Evolutionary conservation across 2,888 invertebrate species (phyloP).

Genomic region (Pteria penguin): DNA sequence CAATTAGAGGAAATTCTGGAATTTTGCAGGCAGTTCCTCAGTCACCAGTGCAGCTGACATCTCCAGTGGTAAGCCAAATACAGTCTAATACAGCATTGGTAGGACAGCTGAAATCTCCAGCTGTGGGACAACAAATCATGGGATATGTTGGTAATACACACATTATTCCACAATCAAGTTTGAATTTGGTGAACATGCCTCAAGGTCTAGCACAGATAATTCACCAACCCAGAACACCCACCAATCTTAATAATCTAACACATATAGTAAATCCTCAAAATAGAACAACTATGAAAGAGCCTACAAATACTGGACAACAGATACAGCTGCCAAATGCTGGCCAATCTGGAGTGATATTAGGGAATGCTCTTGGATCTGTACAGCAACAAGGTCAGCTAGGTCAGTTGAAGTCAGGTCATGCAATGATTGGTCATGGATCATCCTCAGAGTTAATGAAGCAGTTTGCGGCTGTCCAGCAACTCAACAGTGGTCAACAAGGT

Average conservation of each 20-base stretch:
- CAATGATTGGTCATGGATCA: constrained; percentile 24
- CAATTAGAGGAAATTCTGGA: too few species aligned
- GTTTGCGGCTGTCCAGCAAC: constrained; percentile 40
- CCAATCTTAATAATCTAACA: not conserved
- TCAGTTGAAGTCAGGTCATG: constrained; percentile 13
- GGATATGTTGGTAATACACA: not conserved
- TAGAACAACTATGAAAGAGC: not conserved
- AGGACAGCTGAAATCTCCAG: not conserved
- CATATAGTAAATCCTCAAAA: not conserved
- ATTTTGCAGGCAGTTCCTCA: not conserved
- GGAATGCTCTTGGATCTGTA: not conserved
- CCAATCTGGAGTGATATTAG: not conserved
- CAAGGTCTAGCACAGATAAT: not conserved
- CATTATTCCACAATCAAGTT: not conserved
- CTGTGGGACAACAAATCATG: not conserved
- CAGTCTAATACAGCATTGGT: not conserved
- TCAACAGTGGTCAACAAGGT: not conserved
- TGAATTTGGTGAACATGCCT: not conserved
- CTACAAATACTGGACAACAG: not conserved
- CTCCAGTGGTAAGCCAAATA: constrained; percentile 7
- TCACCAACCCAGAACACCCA: not conserved
- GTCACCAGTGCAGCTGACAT: constrained; percentile 19
- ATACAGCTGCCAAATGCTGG: not conserved
- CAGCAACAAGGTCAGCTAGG: not conserved
- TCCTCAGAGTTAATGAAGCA: constrained; percentile 42